phyloP scores from a whole-genome alignment of 2,888 invertebrate genomes.

The Scaptomyza parva region DNA sequence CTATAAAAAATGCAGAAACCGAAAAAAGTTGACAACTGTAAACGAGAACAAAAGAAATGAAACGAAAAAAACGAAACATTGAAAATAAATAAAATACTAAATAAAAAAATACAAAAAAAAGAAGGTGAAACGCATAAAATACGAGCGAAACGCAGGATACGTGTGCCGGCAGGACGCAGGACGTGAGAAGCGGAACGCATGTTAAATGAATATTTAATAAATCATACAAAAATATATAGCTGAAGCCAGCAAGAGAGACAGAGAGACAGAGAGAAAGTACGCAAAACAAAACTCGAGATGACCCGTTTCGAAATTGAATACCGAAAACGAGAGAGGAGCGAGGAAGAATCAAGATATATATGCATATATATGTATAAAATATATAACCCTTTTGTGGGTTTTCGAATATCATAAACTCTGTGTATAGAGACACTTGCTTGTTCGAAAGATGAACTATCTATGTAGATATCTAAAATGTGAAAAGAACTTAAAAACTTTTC shows the following conservation, averaged over 20 bases:
- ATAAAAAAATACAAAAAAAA: conserved; percentile 13
- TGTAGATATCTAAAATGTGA: too few relatives aligned
- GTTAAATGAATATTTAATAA: conserved; percentile 65
- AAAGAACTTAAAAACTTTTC: too few relatives aligned
- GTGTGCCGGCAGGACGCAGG: conserved; percentile 18
- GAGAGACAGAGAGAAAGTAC: not conserved
- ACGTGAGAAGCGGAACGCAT: conserved; percentile 46
- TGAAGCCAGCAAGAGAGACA: not conserved
- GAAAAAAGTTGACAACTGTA: conserved; percentile 60
- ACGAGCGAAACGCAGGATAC: conserved; percentile 25
- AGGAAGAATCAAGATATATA: too few relatives aligned
- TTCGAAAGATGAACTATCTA: too few relatives aligned
- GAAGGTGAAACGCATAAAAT: conserved; percentile 17
- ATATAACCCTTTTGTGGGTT: too few relatives aligned
- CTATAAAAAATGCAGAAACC: conserved; percentile 64
- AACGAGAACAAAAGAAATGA: conserved; percentile 38
- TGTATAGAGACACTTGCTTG: too few relatives aligned
- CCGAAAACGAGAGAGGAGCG: not conserved
- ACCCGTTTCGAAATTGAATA: conserved; percentile 5
- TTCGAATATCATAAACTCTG: too few relatives aligned
- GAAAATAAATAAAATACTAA: conserved; percentile 10
- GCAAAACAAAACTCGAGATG: conserved; percentile 5
- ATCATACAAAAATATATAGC: conserved; percentile 44
- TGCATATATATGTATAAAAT: too few relatives aligned
- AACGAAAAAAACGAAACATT: not conserved